Base-by-base conservation (phyloP, 2,797 vertebrate genomes). In the Morus bassanus region DNA sequence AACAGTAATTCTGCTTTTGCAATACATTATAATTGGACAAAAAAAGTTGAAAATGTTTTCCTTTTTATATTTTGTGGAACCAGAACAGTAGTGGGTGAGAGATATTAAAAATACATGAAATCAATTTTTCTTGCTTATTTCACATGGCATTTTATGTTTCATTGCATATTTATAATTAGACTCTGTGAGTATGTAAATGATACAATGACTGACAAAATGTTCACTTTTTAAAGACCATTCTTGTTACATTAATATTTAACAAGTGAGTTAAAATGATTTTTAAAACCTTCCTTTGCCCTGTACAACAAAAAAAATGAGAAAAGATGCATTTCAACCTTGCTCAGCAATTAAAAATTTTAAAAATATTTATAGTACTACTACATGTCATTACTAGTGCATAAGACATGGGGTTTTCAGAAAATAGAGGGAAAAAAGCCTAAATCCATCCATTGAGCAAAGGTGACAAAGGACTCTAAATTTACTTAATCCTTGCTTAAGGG, bases 111-210 rank as follows among this genome's bases (percentile, higher is more conserved):
- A 65, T 30, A 89, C 13, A 46, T 80, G 0, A 81, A 86, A 84
- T 84, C 53, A 73, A 37, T 89, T 93, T 88, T n/a, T 78, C 67
- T 85, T 79, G 46, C 50, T 89, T 89, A 53, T 91, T 93, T 84
- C 61, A 72, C 13, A 33, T 59, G 22, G 14, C 13, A 69, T 87
- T 92, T 91, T 60, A 50, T 37, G 9, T 91, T 92, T 61, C 33
- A 24, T 23, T 88, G 13, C 68, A n/a, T 79, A 82, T 75, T 84
- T 93, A 15, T 65, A 72, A 81, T 91, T 68, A 74, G 51, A 73
- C 10, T 93, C 75, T 57, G 6, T 51, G 13, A 72, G 18, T n/a
- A 75, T 74, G 22, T 28, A 90, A 90, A 81, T 35, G 5, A 54
- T 50, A 50, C 5, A 72, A 33, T 13, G 7, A 88, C 21, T 19